Base-by-base conservation (phyloP, 2,888 invertebrate genomes). In the Formica aserva region DNA sequence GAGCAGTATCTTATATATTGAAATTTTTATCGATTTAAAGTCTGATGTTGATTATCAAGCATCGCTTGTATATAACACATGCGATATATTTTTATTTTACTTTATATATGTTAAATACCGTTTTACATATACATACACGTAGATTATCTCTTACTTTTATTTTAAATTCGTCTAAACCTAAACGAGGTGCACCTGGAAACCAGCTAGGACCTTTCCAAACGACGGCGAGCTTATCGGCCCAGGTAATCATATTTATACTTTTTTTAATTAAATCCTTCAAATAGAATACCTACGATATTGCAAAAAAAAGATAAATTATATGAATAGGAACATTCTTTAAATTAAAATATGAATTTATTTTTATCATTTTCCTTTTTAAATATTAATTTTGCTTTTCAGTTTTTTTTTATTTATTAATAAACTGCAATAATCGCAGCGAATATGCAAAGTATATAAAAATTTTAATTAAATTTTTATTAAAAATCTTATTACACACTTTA, bases 161-260 rank as follows among this genome's bases (percentile, higher is more conserved):
- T 94, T 98, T 97, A 91, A 97, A 96, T 76, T 96, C 96, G 66
- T 97, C 97, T n/a, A 96, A 95, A 13, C 98, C 98, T 0, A 97
- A 96, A 87, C 98, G 95, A 0, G 97, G 96, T 74, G 96, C 96
- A 0, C 98, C 98, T 0, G 98, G 98, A 88, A 96, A 95, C 98
- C 98, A 98, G 90, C 98, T 98, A 0, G 98, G 98, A 0, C 98
- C 98, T 95, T 97, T 98, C 93, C 98, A 96, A 0, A 98, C 92
- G 0, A 97, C 97, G 9, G 96, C 96, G 26, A 98, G 89, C 93
- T 97, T 97, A 92, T 98, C 95, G 0, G 94, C 95, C 95, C 96
- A 96, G 0, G 95, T 95, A 18, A 95, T 93, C 95, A 97, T 96
- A 0, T 95, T 93, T 66, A 95, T 95, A 92, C 97, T 96, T 92